These are phyloP conservation scores for Brachyopa scutellaris DNA, from an alignment of 2,888 invertebrate genomes.

Conservation along the genomic window DNA sequence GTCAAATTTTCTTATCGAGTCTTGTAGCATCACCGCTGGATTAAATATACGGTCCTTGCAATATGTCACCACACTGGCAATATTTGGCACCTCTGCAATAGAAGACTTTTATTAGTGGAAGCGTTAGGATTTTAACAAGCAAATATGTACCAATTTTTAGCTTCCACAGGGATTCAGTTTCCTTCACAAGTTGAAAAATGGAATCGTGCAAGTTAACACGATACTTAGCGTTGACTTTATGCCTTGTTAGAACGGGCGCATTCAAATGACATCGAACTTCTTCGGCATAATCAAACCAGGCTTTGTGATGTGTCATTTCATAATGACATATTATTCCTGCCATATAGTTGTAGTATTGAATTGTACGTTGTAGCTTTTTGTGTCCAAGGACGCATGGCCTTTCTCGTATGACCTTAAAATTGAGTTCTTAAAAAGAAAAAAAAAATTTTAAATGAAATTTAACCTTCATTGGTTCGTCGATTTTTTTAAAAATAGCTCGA, in stretches of 20 bases:
- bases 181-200: constrained; percentile 88
- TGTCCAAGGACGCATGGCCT: constrained; percentile 83
- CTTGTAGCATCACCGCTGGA: constrained; percentile 85
- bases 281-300: constrained; percentile 90
- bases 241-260: constrained; percentile 86
- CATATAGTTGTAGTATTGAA: constrained; percentile 90
- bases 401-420: constrained; percentile 73
- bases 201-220: constrained; percentile 89
- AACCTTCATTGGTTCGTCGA: constrained; percentile 89
- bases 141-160: constrained; percentile 87
- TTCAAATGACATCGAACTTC: constrained; percentile 86
- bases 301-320: constrained; percentile 91
- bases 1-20: constrained; percentile 85
- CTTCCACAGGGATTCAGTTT: constrained; percentile 92
- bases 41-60: constrained; percentile 87
- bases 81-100: constrained; percentile 87
- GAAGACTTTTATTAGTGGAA: no score
- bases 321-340: constrained; percentile 91
- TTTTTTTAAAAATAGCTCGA: constrained; percentile 88
- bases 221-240: constrained; percentile 86
- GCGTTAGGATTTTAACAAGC: no score
- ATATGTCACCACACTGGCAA: constrained; percentile 88
- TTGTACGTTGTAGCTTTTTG: constrained; percentile 88
- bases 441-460: constrained; percentile 65
- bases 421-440: background rate